Evolutionary conservation across 2,113 vertebrate species (phyloP), one percentile per base, ranked within the genome.

Genomic region (Eublepharis macularius): DNA sequence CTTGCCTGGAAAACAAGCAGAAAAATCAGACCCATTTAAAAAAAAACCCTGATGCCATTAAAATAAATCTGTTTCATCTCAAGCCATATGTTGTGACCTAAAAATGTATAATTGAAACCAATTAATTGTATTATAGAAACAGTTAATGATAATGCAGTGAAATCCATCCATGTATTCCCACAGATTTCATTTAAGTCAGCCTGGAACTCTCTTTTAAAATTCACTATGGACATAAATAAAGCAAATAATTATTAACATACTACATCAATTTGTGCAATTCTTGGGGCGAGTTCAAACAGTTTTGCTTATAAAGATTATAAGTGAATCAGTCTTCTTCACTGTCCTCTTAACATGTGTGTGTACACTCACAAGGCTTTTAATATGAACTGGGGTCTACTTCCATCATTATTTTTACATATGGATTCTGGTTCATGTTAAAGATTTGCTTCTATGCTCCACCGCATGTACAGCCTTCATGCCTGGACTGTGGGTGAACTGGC

Each of bases 61-160:
- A 84, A 91, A 85, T 19, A 51, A 77, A 89, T 73, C 32, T 80
- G 0, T 54, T 92, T 91, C 82, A 70, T 83, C 32, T 91, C 47
- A 10, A 1, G 0, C 65, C 60, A 76, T 78, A 79, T 92, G 85
- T 82, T 82, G 75, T n/a, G 88, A 87, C 78, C 47, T 89, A 81
- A 73, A 90, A 88, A 24, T 51, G 87, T 91, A 88, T 43, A 54
- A 69, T 2, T 43, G 34, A 84, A 84, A 77, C 17, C 13, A 6
- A 77, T 54, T 16, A 68, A 84, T 29, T 36, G 54, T 16, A 12
- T 29, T 63, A 39, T n/a, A 66, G 41, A 76, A 29, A 47, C 63
- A 24, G 41, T 39, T 39, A 36, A 70, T 70, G 17, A 70, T 39
- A 70, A 36, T 70, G 21, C 2, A 39, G 47, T 83, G 51, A 82